Percentiles rank a stretch among this genome's conserved stretches.
Evolutionary conservation across 1,140 invertebrate species (phyloP).

Genomic region (Trinorchestia longiramus): DNA sequence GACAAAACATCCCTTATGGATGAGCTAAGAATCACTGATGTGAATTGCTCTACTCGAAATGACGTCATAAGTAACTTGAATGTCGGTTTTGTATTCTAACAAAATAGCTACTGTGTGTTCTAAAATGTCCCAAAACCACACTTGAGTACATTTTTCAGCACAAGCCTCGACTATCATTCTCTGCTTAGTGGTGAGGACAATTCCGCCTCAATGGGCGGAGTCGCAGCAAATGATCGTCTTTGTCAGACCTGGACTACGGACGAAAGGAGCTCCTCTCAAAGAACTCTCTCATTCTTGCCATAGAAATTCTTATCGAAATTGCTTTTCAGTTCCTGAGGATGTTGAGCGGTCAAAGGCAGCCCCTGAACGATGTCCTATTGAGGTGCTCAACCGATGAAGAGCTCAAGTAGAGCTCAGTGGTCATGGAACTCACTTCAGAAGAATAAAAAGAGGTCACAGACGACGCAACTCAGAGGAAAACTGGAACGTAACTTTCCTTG

Average conservation of each 20-base stretch:
- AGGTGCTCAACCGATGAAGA: neutral
- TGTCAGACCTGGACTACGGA: neutral
- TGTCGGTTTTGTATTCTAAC: neutral
- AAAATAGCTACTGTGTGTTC: neutral
- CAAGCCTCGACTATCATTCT: neutral
- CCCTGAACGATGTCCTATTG: neutral
- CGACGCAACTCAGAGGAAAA: neutral
- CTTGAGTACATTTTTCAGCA: neutral
- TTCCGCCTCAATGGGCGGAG: neutral
- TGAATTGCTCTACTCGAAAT: too few relatives aligned
- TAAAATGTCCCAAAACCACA: neutral
- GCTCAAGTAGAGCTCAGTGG: conserved; percentile 5
- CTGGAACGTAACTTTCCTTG: neutral
- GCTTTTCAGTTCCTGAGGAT: conserved; percentile 6
- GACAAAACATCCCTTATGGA: too few relatives aligned
- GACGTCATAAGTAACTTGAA: neutral
- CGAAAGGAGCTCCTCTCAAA: neutral
- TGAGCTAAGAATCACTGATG: neutral
- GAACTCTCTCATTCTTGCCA: neutral
- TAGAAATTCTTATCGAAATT: conserved; percentile 1
- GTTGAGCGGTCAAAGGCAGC: neutral
- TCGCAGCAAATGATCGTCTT: neutral
- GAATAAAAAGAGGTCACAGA: neutral
- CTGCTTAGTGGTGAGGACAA: neutral
- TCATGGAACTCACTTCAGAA: neutral